phyloP scores from a whole-genome alignment of 2,797 vertebrate species.

The Chaetodon trifasciatus region DNA sequence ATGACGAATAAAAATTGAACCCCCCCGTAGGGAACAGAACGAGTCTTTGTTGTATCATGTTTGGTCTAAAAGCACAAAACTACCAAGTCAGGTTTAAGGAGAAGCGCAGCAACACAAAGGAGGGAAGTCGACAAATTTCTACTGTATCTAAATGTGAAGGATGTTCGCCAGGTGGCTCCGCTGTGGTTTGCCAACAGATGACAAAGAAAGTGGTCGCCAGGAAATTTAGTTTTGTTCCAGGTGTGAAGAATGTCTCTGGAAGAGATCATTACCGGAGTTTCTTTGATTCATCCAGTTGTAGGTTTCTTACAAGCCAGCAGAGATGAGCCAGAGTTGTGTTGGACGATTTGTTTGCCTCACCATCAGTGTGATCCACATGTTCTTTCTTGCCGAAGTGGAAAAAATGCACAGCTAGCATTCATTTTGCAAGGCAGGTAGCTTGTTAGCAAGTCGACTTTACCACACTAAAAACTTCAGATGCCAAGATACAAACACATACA shows the following conservation, averaged over 20 bases:
- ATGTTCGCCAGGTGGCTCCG: background rate
- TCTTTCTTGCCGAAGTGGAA: too few relatives aligned
- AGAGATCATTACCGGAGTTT: background rate
- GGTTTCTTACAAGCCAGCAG: background rate
- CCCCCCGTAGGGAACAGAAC: conserved; percentile 73
- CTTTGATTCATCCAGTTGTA: background rate
- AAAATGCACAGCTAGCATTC: background rate
- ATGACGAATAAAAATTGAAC: conserved; percentile 82
- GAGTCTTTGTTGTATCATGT: conserved; percentile 53
- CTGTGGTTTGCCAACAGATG: background rate
- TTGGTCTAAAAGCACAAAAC: conserved; percentile 5
- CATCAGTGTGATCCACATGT: background rate
- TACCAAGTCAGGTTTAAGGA: background rate
- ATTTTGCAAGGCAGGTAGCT: background rate
- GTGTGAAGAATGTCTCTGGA: too few relatives aligned
- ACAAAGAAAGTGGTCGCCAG: background rate
- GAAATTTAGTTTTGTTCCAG: background rate
- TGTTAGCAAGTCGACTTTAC: background rate
- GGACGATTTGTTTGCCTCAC: background rate
- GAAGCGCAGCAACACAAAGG: background rate
- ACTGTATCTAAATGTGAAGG: background rate
- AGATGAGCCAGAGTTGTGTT: too few relatives aligned
- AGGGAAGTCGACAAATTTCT: background rate
- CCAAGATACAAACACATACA: background rate
- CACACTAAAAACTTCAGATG: background rate